Percentiles rank a stretch among this genome's conserved stretches.
Evolutionary conservation across 1,140 invertebrate species (phyloP).

Genomic region (Drosophila kepulauana): DNA sequence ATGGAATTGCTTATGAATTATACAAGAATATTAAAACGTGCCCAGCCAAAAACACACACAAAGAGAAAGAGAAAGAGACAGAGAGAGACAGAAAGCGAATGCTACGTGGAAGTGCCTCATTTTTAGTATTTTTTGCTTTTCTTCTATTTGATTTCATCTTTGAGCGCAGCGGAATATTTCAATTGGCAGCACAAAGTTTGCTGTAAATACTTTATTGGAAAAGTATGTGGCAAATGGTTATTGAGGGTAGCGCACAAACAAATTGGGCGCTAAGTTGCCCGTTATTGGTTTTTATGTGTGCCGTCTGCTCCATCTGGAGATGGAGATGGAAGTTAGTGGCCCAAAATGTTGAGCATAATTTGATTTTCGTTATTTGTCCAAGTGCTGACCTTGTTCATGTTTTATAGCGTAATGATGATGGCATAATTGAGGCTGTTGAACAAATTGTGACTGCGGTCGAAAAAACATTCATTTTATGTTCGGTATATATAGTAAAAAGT

Average conservation of each 20-base stretch:
- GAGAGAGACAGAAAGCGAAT: background rate
- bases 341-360: slow-evolving; percentile 50
- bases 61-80: slow-evolving; percentile 4
- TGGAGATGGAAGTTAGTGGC: background rate
- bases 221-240: slow-evolving; percentile 83
- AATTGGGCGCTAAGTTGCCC: slow-evolving; percentile 80
- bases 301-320: slow-evolving; percentile 12
- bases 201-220: slow-evolving; percentile 82
- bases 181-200: slow-evolving; percentile 59
- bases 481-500: slow-evolving; percentile 52
- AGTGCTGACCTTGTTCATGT: slow-evolving; percentile 60
- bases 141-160: slow-evolving; percentile 47
- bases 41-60: slow-evolving; percentile 23
- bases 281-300: slow-evolving; percentile 73
- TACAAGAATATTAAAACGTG: slow-evolving; percentile 84
- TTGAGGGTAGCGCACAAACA: slow-evolving; percentile 58
- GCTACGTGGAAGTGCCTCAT: slow-evolving; percentile 12
- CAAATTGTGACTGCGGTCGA: slow-evolving; percentile 43
- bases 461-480: slow-evolving; percentile 50
- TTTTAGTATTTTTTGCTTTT: slow-evolving; percentile 17
- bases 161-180: slow-evolving; percentile 61
- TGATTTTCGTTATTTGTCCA: slow-evolving; percentile 61
- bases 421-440: slow-evolving; percentile 55
- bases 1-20: slow-evolving; percentile 85
- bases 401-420: slow-evolving; percentile 63